These are phyloP conservation scores for Meda fulgida DNA, from an alignment of 2,797 vertebrate species.

Conservation along the genomic window DNA sequence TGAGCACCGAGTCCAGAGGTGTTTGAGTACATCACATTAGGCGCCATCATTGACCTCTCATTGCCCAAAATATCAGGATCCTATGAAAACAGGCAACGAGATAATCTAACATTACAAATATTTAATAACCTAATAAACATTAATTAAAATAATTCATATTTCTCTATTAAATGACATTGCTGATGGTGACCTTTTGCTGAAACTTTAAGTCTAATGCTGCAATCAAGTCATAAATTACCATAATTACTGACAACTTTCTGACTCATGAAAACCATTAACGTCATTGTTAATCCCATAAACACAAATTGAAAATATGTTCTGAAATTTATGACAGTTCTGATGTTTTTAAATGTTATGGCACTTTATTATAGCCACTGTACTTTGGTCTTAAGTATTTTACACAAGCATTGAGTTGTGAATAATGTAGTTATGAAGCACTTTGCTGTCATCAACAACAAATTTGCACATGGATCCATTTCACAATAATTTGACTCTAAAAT, in stretches of 20 bases:
- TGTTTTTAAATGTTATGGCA: not conserved
- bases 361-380: not conserved
- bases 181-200: not conserved
- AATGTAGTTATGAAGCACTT: not conserved
- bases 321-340: not conserved
- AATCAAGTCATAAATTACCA: not conserved
- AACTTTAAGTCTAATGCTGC: not conserved
- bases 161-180: not conserved
- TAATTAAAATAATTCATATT: not conserved
- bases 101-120: not conserved
- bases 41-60: conserved; percentile 1
- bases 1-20: conserved; percentile 36
- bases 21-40: conserved; percentile 49
- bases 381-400: not conserved
- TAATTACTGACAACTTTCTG: not conserved
- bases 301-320: not conserved
- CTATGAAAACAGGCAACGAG: not conserved
- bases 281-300: conserved; percentile 29
- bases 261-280: conserved; percentile 33
- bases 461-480: not conserved
- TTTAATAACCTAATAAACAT: not conserved
- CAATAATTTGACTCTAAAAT: not conserved
- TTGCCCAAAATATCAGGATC: not conserved
- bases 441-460: not conserved
- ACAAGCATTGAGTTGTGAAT: not conserved